Conservation (phyloP, 2,888 invertebrate species). For the Hymenopus coronatus region DNA sequence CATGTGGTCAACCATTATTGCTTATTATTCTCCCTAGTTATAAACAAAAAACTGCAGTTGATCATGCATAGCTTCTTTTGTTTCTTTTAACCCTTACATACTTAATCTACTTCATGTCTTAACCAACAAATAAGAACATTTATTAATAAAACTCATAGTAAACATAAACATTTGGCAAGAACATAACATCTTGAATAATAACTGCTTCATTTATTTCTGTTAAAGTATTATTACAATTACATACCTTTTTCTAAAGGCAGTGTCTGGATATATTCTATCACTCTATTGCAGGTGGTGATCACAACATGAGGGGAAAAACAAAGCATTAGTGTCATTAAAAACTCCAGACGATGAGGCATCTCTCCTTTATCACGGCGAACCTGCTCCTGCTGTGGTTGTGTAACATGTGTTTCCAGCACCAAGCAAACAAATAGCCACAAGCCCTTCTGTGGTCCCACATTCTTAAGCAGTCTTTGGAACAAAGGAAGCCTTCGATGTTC, state of each 20-base stretch:
- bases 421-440: constrained; percentile 70
- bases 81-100: no score
- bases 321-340: constrained; percentile 60
- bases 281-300: constrained; percentile 62
- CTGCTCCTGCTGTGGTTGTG: constrained; percentile 49
- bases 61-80: no score
- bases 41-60: no score
- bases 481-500: constrained; percentile 83
- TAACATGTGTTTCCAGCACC: constrained; percentile 68
- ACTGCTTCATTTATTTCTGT: no score
- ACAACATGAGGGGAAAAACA: constrained; percentile 64
- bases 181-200: no score
- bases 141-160: no score
- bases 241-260: constrained; percentile 59
- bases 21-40: no score
- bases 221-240: background rate
- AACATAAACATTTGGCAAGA: no score
- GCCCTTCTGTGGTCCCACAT: constrained; percentile 63
- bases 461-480: constrained; percentile 74
- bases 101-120: no score
- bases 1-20: no score
- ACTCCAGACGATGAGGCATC: constrained; percentile 36
- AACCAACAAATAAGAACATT: no score
- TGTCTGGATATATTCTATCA: constrained; percentile 62
- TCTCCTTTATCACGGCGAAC: constrained; percentile 55